Base-by-base conservation (phyloP, 1,140 invertebrate species). In the Leptinotarsa texana region DNA sequence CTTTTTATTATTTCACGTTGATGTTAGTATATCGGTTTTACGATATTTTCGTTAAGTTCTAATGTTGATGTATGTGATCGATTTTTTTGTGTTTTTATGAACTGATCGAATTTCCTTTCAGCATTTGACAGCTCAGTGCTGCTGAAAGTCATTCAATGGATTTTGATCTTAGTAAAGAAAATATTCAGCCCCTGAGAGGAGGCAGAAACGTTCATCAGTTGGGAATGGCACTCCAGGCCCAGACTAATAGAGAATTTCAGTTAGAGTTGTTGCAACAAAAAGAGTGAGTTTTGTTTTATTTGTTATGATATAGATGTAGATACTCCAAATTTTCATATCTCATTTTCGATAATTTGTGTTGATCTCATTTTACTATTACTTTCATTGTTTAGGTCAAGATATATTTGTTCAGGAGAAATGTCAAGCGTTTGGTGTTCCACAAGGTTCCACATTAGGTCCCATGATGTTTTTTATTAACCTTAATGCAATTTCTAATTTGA, bases 141-240 rank as follows among this genome's bases (percentile, higher is more conserved):
- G 63, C 70, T 74, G 75, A 82, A 80, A 48, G 72, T 76, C 74
- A 79, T 68, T 71, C 49, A 42, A 92, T 92, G 91, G 90, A 92
- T 85, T 90, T 92, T 82, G 90, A 91, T 82, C 85, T 88, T 76
- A 91, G 93, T 79, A 97, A 97, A 87, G 96, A 97, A 87, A 97
- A 97, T 87, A 96, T 97, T 81, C 94, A 95, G 83, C 96, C 96
- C 65, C 86, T 96, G 71, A 90, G 91, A 81, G 91, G 94, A 82
- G 96, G 96, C 33, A 89, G 95, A 83, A 95, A 94, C 86, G 89
- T 90, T 22, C 84, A 88, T 75, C 90, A 94, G 78, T 84, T 95
- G 73, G 92, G 91, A 76, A 90, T 92, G 69, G 93, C 93, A 62
- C 86, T 95, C 65, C 89, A 92, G 84, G 92, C 93, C 77, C 91